A percentile compares a stretch with the other conserved stretches of the same genome.
phyloP scores from a whole-genome alignment of 2,797 vertebrate species.

The Etheostoma nigrum region DNA sequence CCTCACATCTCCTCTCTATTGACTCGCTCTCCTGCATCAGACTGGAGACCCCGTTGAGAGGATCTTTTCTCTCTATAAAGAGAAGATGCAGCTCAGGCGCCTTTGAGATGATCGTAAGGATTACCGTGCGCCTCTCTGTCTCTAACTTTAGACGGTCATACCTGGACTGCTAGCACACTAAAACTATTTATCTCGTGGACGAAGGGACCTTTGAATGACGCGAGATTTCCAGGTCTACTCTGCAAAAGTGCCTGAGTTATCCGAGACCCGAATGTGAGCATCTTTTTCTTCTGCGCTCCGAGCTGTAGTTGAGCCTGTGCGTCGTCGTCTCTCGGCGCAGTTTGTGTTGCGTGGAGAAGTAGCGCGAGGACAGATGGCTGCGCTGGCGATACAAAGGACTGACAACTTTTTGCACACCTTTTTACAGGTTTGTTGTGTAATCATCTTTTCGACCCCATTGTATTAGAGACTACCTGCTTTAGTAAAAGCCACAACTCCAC shows the following conservation, averaged over 20 bases:
- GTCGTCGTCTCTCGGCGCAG: conserved; percentile 61
- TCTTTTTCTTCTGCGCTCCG: conserved; percentile 17
- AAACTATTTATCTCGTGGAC: conserved; percentile 33
- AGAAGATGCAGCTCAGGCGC: conserved; percentile 82
- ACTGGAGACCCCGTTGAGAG: conserved; percentile 87
- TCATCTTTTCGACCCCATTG: background rate
- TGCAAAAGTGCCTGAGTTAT: conserved; percentile 33
- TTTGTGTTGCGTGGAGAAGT: conserved; percentile 66
- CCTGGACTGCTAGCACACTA: conserved; percentile 40
- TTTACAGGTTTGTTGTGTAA: conserved; percentile 84
- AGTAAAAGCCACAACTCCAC: background rate
- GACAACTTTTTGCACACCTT: conserved; percentile 88
- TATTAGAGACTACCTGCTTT: background rate
- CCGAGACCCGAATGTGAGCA: conserved; percentile 50
- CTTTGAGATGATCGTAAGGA: conserved; percentile 85
- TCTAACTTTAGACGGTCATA: conserved; percentile 74
- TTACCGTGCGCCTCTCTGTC: conserved; percentile 78
- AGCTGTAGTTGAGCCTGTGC: conserved; percentile 46
- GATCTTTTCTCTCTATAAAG: conserved; percentile 88
- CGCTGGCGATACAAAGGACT: conserved; percentile 85
- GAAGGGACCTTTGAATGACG: conserved; percentile 43
- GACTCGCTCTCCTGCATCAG: conserved; percentile 83
- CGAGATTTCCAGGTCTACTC: conserved; percentile 42
- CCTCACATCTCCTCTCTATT: conserved; percentile 71
- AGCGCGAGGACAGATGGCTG: conserved; percentile 85